Base-by-base conservation (phyloP, 1,140 invertebrate species). In the Lepidurus couesii region DNA sequence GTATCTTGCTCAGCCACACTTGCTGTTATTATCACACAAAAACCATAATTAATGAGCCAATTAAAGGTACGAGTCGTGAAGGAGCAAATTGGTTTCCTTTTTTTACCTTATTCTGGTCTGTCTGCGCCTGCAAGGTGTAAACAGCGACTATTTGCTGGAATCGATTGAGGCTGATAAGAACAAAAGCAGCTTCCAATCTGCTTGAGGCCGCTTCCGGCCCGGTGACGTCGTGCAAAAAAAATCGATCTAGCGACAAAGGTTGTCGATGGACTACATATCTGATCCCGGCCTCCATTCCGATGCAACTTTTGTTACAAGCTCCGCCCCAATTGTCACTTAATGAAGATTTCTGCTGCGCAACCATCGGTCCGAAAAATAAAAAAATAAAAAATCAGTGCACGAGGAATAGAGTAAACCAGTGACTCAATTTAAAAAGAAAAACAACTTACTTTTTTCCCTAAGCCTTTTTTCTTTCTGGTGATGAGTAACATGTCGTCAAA, bases 401-500 rank as follows among this genome's bases (percentile, higher is more conserved):
- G 3, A 43, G 24, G 44, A 77, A 8, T 26, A 73, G 1, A 21
- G n/a, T 42, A 24, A 75, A 7, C 1, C 11, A 16, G 11, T 7
- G 75, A 75, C 42, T 21, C n/a, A 21, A 2, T 65, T 34, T 77
- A 16, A 75, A n/a, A n/a, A 65, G 47, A 24, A 21, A 16, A 44
- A 65, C 7, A 75, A 34, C 80, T 83, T 83, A 90, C 89, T 85
- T 90, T 90, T 84, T 89, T 88, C 76, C 82, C 85, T 44, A 84
- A 85, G 75, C 86, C 86, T 81, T 91, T 91, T 82, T 91, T 92
- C 74, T 87, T 84, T 83, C 89, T 86, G 5, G 91, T 91, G 42
- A 91, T 86, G 44, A 91, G 84, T n/a, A 91, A 85, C 86, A 91
- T 90, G 82, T 91, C 90, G 82, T 92, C 90, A 84, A 91, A 92